These are phyloP conservation scores for Anthrax anthrax DNA, from an alignment of 2,888 invertebrate genomes.

Conservation along the genomic window DNA sequence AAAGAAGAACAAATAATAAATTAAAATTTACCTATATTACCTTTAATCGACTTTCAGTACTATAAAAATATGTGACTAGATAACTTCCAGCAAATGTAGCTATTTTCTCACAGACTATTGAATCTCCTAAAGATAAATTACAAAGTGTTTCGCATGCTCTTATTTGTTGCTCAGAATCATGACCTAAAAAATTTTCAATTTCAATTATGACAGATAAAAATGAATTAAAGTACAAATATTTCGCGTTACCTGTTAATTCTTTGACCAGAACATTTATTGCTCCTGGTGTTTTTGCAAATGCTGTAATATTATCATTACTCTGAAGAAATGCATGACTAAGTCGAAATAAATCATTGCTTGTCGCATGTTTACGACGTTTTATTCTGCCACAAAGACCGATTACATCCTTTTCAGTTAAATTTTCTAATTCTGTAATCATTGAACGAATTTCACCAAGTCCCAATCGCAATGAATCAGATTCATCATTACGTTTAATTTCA, in stretches of 20 bases:
- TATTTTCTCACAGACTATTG: conserved; percentile 26
- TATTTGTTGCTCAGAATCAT: conserved; percentile 21
- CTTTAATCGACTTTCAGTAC: conserved; percentile 20
- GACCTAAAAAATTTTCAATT: conserved; percentile 15
- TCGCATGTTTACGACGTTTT: conserved; percentile 28
- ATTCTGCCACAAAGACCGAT: conserved; percentile 24
- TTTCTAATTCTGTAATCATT: conserved; percentile 21
- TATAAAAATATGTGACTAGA: conserved; percentile 24
- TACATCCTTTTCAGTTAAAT: conserved; percentile 24
- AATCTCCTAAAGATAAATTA: conserved; percentile 28
- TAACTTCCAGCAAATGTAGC: conserved; percentile 25
- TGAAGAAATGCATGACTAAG: conserved; percentile 28
- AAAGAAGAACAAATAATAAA: background rate
- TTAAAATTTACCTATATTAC: too few species aligned
- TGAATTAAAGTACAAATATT: background rate
- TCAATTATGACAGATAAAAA: background rate
- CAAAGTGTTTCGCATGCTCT: conserved; percentile 28
- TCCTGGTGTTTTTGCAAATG: conserved; percentile 25
- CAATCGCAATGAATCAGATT: conserved; percentile 24
- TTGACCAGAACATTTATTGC: conserved; percentile 28
- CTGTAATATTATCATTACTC: conserved; percentile 22
- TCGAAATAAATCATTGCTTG: conserved; percentile 25
- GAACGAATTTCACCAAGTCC: conserved; percentile 26
- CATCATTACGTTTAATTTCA: conserved; percentile 17
- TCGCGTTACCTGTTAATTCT: conserved; percentile 26